Evolutionary conservation across 2,888 invertebrate species (phyloP).

Genomic region (Eupeodes luniger): DNA sequence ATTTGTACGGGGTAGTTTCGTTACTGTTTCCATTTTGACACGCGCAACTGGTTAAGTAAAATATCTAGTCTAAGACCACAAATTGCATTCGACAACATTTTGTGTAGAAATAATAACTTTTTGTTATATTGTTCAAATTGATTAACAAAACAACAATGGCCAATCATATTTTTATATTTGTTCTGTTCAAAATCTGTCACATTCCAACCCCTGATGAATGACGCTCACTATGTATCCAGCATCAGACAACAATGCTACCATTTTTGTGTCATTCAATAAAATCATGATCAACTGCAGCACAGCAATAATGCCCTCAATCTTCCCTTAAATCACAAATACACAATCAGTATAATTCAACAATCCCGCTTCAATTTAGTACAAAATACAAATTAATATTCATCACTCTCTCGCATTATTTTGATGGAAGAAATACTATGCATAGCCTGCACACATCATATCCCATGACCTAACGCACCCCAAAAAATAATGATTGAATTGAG

Average conservation of each 20-base stretch:
- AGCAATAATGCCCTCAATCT: conserved; percentile 31
- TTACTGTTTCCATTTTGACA: background rate
- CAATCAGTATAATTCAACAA: background rate
- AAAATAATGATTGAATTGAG: background rate
- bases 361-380: conserved; percentile 6
- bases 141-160: conserved; percentile 24
- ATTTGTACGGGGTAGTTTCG: background rate
- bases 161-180: conserved; percentile 4
- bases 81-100: background rate
- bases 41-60: conserved; percentile 8
- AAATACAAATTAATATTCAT: conserved; percentile 17
- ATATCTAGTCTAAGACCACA: background rate
- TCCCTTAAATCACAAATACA: conserved; percentile 4
- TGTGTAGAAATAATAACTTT: background rate
- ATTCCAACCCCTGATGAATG: background rate
- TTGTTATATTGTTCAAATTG: background rate
- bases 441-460: background rate
- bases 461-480: conserved; percentile 38
- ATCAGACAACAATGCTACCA: conserved; percentile 32
- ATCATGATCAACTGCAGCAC: conserved; percentile 16
- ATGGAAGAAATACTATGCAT: background rate
- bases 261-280: conserved; percentile 8
- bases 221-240: background rate
- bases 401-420: conserved; percentile 2
- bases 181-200: background rate